Evolutionary conservation across 2,113 vertebrate species (phyloP), one percentile per base, ranked within the genome.

Genomic region (Dascyllus trimaculatus): DNA sequence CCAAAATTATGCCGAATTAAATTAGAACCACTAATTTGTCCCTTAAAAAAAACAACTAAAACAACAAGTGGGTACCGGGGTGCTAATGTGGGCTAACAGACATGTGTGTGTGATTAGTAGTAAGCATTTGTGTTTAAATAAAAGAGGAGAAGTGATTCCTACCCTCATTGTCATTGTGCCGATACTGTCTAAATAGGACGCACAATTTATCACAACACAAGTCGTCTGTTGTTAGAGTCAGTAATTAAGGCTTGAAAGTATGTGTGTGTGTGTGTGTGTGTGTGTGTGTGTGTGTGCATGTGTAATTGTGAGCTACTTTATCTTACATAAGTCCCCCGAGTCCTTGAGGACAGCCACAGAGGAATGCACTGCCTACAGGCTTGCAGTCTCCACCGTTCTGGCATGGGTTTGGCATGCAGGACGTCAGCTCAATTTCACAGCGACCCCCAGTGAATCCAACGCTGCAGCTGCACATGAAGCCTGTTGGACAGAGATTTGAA

Each of bases 401-500:
- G 83, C 98, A 99, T 4, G 97, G 97, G 74, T 97, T 97, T 61
- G 97, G 96, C 90, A 95, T 94, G 91, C 98, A 99, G 81, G 96
- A 95, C 14, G 97, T 97, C 84, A 98, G 91, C 87, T 96, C 95
- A 0, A 93, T 92, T 89, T 99, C 98, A 94, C 98, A 99, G 79
- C 96, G 96, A 80, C 92, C 95, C 43, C 98, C 98, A 0, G 96
- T 97, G 93, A 96, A 99, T 76, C 96, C 95, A 21, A 95, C 91
- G 9, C 94, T 94, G 91, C 98, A 99, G 93, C 92, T 95, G 89
- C 98, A 99, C 68, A 92, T 90, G 80, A 97, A 98, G 45, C 96
- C 98, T 99, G 65, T 92, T 43, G 53, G 17, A 38, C 25, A 78
- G 8, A 86, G 52, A 82, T 49, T n/a, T 1, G 40, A 24, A 26